Evolutionary conservation across 2,113 vertebrate species (phyloP).

Genomic region (Anthoscopus minutus): DNA sequence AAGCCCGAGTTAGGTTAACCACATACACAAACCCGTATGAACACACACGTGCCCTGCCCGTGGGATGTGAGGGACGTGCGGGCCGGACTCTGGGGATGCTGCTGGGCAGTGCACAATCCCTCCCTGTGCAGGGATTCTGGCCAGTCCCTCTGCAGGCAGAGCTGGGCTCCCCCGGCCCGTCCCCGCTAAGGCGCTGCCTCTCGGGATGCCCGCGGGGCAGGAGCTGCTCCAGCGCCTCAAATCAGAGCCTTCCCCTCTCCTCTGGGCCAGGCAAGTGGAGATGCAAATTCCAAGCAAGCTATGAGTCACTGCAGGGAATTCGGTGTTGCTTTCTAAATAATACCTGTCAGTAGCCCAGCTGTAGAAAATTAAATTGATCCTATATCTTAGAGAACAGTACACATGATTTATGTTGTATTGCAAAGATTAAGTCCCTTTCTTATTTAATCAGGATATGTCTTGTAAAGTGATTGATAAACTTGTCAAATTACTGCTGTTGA

Average conservation of each 20-base stretch:
- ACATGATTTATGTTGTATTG: background rate
- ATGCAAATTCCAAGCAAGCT: background rate
- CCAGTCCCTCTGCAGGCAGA: fast-evolving
- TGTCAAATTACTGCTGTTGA: background rate
- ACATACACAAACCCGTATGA: too few species aligned
- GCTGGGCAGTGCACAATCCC: background rate
- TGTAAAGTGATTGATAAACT: constrained; percentile 19
- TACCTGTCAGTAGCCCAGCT: background rate
- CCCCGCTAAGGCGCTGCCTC: background rate
- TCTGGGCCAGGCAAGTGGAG: background rate
- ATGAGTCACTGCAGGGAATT: background rate
- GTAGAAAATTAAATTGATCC: constrained; percentile 13
- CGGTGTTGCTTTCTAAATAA: background rate
- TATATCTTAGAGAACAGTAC: background rate
- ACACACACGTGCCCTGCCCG: too few species aligned
- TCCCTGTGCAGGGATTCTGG: fast-evolving
- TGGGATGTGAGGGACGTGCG: fast-evolving
- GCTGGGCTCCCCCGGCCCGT: fast-evolving
- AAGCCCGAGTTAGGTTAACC: background rate
- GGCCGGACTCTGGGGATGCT: background rate
- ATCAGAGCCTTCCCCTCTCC: too few species aligned
- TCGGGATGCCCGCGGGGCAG: fast-evolving
- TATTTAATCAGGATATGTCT: constrained; percentile 13
- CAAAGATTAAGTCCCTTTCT: constrained; percentile 12
- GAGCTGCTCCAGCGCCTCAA: background rate